Percentiles rank a stretch among this genome's conserved stretches.
Conservation (phyloP, 2,113 vertebrate genomes). For the Chaetodon auriga region DNA sequence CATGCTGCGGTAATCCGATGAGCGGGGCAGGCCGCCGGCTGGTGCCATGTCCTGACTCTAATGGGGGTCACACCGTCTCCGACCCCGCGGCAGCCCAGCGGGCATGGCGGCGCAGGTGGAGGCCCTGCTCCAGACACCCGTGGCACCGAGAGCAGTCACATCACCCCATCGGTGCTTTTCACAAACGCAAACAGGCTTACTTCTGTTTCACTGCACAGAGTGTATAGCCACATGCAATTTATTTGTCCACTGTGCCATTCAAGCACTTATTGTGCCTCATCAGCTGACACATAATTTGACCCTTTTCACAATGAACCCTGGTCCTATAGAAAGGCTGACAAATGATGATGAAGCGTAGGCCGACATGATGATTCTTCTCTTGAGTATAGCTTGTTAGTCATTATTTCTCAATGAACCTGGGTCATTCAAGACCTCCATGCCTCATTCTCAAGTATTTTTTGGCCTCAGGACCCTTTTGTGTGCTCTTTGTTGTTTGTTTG, state of each 20-base stretch:
- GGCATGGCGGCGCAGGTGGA: conserved; percentile 38
- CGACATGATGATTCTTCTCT: not conserved
- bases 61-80: conserved; percentile 63
- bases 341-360: not conserved
- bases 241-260: conserved; percentile 10
- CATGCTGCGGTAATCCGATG: conserved; percentile 77
- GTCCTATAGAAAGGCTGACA: not conserved
- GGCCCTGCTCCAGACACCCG: conserved; percentile 26
- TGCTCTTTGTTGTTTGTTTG: not conserved
- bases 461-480: not conserved
- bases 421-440: conserved; percentile 6
- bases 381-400: conserved; percentile 1
- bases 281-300: conserved; percentile 12
- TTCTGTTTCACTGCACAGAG: not conserved
- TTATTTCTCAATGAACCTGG: conserved; percentile 4
- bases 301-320: conserved; percentile 26
- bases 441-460: not conserved
- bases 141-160: not conserved
- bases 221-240: conserved; percentile 5
- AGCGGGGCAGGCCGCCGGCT: conserved; percentile 64
- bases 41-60: conserved; percentile 72
- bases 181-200: conserved; percentile 10
- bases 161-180: not conserved
- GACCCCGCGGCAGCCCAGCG: conserved; percentile 37
- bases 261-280: conserved; percentile 20